Base-by-base conservation (phyloP, 2,113 vertebrate genomes). In the Hiodon alosoides region DNA sequence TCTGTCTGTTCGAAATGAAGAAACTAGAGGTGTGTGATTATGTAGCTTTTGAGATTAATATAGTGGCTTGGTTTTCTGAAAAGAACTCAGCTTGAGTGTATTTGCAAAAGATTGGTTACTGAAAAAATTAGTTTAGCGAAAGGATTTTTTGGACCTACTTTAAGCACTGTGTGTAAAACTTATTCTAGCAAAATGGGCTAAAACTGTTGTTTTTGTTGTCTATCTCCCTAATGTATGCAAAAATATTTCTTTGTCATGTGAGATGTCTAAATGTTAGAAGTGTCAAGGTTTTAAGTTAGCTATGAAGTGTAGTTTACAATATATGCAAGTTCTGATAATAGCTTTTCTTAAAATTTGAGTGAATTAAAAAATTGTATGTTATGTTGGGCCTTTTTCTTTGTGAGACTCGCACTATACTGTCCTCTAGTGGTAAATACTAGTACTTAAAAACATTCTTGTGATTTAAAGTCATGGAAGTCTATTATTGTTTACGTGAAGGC, bases 251-350 rank as follows among this genome's bases (percentile, higher is more conserved):
- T 77, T 74, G 74, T 83, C 50, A 80, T 70, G 74, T 81, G 74
- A 85, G 64, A 79, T 7, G 13, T 83, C 80, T 82, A 74, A 81
- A 66, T 68, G 16, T 65, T 73, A 77, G 82, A 83, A 78, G 79
- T 86, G 80, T 80, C 83, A 83, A 83, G 86, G 80, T 82, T 85
- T 83, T 86, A 54, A 75, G 81, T 85, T 85, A 66, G 71, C 31
- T 66, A 74, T 74, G 55, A 71, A 76, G 79, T 83, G 71, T 83
- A 79, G 60, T 85, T 81, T 81, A 83, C 79, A 82, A 72, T 79
- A 77, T 87, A 88, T 86, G 84, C 87, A 88, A 87, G 31, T 81
- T 81, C 81, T 80, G n/a, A 14, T 62, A 47, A 53, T 31, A 46
- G 47, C 47, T 62, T 52, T 17, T n/a, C 60, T 64, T 7, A n/a